Conservation (phyloP, 2,888 invertebrate species). For the Endotricha flammealis region DNA sequence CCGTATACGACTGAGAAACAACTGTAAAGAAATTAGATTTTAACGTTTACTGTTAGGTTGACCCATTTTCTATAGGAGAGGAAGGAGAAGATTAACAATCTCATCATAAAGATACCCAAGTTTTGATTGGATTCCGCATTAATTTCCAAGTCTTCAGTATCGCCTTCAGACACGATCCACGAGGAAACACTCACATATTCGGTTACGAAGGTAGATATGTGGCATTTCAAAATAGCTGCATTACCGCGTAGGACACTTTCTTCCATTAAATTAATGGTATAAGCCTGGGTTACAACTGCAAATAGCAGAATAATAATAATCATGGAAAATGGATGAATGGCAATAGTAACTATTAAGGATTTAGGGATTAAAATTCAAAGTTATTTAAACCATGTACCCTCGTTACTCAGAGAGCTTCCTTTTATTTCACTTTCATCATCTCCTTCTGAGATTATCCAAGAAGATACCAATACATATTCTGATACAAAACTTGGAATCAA, state of each 20-base stretch:
- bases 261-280: constrained; percentile 93
- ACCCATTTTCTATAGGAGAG: constrained; percentile 15
- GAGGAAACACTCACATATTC: constrained; percentile 92
- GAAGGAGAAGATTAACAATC: constrained; percentile 19
- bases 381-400: constrained; percentile 38
- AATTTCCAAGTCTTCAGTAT: constrained; percentile 65
- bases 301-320: constrained; percentile 16
- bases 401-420: constrained; percentile 40
- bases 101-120: constrained; percentile 46
- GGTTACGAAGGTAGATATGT: constrained; percentile 94
- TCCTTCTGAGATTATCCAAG: constrained; percentile 86
- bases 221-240: constrained; percentile 93
- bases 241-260: constrained; percentile 94
- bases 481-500: constrained; percentile 91
- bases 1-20: constrained; percentile 91
- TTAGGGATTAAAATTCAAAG: not conserved
- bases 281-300: constrained; percentile 93
- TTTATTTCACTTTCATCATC: constrained; percentile 54
- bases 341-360: constrained; percentile 28
- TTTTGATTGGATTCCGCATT: constrained; percentile 52
- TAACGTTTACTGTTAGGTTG: constrained; percentile 6
- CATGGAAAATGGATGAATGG: not conserved
- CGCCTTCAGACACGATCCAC: constrained; percentile 89
- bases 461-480: constrained; percentile 88
- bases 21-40: constrained; percentile 84